These are phyloP conservation scores for Candoia aspera DNA, from an alignment of 2,113 vertebrate species.

Conservation along the genomic window DNA sequence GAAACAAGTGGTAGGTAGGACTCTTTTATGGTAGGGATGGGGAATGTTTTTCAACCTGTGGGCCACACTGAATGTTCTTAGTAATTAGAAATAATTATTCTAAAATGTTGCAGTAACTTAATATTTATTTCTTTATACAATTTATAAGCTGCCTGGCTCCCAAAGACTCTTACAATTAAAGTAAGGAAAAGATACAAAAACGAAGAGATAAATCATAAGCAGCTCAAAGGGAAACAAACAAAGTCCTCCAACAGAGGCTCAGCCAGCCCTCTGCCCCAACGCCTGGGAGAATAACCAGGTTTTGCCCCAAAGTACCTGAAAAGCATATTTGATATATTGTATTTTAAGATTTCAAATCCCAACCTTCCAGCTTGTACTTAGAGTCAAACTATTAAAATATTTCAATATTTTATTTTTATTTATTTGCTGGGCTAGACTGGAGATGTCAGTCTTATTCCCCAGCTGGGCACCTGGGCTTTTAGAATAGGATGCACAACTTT, in stretches of 20 bases:
- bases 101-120: background rate
- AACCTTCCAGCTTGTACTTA: background rate
- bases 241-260: background rate
- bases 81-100: background rate
- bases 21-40: background rate
- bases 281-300: too few species aligned
- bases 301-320: too few species aligned
- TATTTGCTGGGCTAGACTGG: background rate
- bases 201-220: background rate
- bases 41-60: background rate
- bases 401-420: background rate
- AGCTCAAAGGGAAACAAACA: background rate
- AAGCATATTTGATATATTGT: too few species aligned
- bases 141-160: background rate
- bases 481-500: background rate
- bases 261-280: background rate
- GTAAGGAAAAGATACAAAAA: background rate
- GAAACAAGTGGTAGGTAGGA: background rate
- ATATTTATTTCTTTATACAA: background rate
- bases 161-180: background rate
- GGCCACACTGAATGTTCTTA: background rate
- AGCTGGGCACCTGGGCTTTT: background rate
- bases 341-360: background rate
- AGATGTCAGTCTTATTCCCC: background rate
- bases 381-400: background rate